Conservation (phyloP, 2,888 invertebrate species). For the Heliothis peltigera region DNA sequence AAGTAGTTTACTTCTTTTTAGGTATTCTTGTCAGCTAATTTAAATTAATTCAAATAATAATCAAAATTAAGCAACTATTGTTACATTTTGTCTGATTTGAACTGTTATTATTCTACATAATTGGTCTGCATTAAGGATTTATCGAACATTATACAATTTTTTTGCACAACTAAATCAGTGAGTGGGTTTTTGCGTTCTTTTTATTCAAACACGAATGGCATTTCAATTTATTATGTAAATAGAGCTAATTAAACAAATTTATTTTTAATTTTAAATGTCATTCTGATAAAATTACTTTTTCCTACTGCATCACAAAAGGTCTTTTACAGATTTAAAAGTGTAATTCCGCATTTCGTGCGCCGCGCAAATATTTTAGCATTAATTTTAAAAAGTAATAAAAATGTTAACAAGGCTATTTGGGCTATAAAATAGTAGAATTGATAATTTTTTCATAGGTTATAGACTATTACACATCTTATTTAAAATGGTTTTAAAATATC, state of each 20-base stretch:
- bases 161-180: too few relatives aligned
- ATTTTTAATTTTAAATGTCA: not conserved
- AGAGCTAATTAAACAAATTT: not conserved
- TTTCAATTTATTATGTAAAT: conserved; percentile 30
- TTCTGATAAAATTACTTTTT: conserved; percentile 4
- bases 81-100: not conserved
- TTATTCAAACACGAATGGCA: conserved; percentile 1
- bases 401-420: conserved; percentile 3
- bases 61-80: not conserved
- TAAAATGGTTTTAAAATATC: not conserved
- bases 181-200: not conserved
- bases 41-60: not conserved
- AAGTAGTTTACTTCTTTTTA: not conserved
- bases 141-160: too few relatives aligned
- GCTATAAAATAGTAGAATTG: conserved; percentile 7
- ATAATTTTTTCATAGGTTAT: conserved; percentile 10
- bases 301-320: not conserved
- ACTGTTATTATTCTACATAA: not conserved
- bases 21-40: not conserved
- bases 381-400: conserved; percentile 19
- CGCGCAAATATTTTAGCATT: conserved; percentile 15
- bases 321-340: conserved; percentile 8
- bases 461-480: not conserved
- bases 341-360: not conserved
- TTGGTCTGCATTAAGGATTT: too few relatives aligned